Percentiles rank a stretch among this genome's conserved stretches.
Evolutionary conservation across 2,888 invertebrate genomes (phyloP).

Genomic region (Arrhopalites spinosus): DNA sequence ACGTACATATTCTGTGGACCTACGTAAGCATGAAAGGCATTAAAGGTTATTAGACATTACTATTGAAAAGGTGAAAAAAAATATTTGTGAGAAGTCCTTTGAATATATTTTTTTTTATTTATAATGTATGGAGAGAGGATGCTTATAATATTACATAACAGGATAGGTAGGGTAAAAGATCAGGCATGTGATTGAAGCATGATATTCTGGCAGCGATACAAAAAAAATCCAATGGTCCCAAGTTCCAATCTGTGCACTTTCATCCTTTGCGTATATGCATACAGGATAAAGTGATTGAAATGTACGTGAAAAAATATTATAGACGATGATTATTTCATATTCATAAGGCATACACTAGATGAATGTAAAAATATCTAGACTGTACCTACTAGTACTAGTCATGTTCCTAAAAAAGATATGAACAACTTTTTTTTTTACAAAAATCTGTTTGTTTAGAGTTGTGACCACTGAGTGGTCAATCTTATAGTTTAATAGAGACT

Average conservation of each 20-base stretch:
- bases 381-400: background rate
- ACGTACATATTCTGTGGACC: too few relatives aligned
- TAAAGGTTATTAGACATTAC: too few relatives aligned
- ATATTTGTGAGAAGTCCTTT: too few relatives aligned
- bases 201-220: slow-evolving; percentile 26
- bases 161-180: background rate
- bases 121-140: background rate
- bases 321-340: background rate
- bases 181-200: slow-evolving; percentile 28
- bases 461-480: too few relatives aligned
- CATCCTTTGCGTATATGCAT: background rate
- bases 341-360: too few relatives aligned
- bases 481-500: too few relatives aligned
- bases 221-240: slow-evolving; percentile 4
- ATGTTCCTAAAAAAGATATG: too few relatives aligned
- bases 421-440: too few relatives aligned
- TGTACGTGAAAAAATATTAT: background rate
- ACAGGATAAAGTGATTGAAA: background rate
- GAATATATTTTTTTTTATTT: too few relatives aligned
- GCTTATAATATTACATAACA: background rate
- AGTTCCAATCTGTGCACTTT: background rate
- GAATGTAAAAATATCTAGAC: background rate
- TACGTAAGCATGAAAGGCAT: too few relatives aligned
- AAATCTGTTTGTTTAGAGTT: too few relatives aligned
- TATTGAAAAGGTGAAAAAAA: too few relatives aligned